A percentile compares a stretch with the other conserved stretches of the same genome.
phyloP scores from a whole-genome alignment of 1,140 invertebrate species.

The Camponotus pennsylvanicus region DNA sequence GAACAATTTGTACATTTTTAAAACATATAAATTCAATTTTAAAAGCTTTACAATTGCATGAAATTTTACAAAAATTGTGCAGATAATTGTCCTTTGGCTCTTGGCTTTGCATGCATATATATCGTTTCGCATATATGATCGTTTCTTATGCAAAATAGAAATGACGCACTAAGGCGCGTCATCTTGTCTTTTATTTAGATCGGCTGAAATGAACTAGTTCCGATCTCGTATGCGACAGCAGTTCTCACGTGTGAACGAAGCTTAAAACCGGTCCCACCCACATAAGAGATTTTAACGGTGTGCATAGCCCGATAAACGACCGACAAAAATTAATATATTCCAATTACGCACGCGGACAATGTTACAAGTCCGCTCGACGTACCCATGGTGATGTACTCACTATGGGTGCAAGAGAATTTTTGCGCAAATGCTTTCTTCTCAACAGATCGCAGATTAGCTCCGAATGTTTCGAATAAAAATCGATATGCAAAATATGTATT shows the following conservation, averaged over 20 bases:
- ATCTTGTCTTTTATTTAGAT: constrained; percentile 51
- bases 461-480: neutral
- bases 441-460: neutral
- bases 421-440: neutral
- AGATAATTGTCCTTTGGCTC: neutral
- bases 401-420: constrained; percentile 11
- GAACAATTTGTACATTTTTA: neutral
- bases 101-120: neutral
- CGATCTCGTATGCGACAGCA: constrained; percentile 54
- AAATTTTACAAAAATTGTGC: constrained; percentile 5
- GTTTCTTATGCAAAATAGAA: neutral
- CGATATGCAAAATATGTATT: neutral
- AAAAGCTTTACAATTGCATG: neutral
- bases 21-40: neutral
- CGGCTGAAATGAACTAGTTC: constrained; percentile 67
- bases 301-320: constrained; percentile 19
- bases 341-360: constrained; percentile 66
- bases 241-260: constrained; percentile 69
- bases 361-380: constrained; percentile 47
- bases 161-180: neutral
- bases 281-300: constrained; percentile 44
- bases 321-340: constrained; percentile 70
- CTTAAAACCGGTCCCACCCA: constrained; percentile 74
- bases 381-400: neutral
- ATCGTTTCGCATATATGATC: too few relatives aligned